A percentile compares a stretch with the other conserved stretches of the same genome.
Evolutionary conservation across 2,797 vertebrate genomes (phyloP).

Genomic region (Paguma larvata): DNA sequence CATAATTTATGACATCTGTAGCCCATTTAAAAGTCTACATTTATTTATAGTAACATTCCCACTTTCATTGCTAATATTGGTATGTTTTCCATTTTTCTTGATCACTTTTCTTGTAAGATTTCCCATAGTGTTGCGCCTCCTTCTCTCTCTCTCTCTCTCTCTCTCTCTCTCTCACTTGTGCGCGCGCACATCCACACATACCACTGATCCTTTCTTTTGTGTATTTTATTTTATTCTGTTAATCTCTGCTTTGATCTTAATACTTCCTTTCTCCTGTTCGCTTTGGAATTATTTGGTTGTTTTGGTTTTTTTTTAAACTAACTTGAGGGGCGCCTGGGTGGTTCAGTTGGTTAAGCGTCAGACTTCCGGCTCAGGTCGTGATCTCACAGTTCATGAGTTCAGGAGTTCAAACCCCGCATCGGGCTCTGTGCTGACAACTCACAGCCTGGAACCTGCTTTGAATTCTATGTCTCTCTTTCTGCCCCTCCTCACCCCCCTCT

Average conservation of each 20-base stretch:
- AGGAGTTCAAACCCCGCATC: too few relatives aligned
- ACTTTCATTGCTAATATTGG: background rate
- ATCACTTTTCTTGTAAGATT: background rate
- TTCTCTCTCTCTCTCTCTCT: too few relatives aligned
- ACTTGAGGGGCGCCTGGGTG: too few relatives aligned
- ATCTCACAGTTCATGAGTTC: too few relatives aligned
- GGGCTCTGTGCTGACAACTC: too few relatives aligned
- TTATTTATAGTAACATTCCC: background rate
- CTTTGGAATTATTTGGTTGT: background rate
- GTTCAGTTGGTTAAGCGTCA: too few relatives aligned
- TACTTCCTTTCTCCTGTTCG: background rate
- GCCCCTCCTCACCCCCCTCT: too few relatives aligned
- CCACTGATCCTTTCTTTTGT: background rate
- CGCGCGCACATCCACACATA: fast-evolving
- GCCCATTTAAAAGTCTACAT: background rate
- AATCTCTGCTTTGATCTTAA: background rate
- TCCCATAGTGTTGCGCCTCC: background rate
- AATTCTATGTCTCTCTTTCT: too few relatives aligned
- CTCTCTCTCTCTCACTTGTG: too few relatives aligned
- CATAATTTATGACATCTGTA: background rate
- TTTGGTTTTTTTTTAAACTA: background rate
- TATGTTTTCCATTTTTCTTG: slow-evolving; percentile 10
- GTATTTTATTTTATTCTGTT: slow-evolving; percentile 12
- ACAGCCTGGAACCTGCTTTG: too few relatives aligned
- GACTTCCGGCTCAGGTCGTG: too few relatives aligned